Evolutionary conservation across 1,140 invertebrate species (phyloP), one percentile per base, ranked within the genome.

Genomic region (Lasioglossum albipes): DNA sequence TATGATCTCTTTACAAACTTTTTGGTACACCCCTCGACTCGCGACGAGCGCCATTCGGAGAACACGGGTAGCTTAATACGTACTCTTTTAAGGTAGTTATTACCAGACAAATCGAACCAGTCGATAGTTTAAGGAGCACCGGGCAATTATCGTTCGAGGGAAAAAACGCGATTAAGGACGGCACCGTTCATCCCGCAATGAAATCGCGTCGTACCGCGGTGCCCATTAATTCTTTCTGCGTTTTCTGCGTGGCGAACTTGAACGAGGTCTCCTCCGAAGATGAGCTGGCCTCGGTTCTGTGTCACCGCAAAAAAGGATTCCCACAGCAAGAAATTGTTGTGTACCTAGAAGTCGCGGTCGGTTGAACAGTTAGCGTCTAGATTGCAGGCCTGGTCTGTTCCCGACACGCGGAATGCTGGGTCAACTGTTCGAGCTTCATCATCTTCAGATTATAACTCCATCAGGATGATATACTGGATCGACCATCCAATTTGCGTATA

Each of bases 241-340:
- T 61, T 75, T 61, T 65, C 67, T 67, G 64, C 41, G 16, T 7
- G 22, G 18, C 27, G 45, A 65, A 62, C 41, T 72, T 20, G 59
- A 54, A 66, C 59, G 57, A 64, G 54, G 45, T 76, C 59, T 70
- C 49, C 27, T 7, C 22, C 18, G 61, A 49, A 77, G 49, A 49
- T 57, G 61, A 31, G 22, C 22, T 27, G 54, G 54, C n/a, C 13
- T 64, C 41, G 5, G 22, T 18, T 49, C 2, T 57, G 57, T 27
- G 41, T 27, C 10, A 27, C 20, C 45, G 45, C 22, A 59, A 77
- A 71, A 73, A 79, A 57, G 22, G 36, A 45, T 65, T 75, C 49
- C 54, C 16, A 57, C 41, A 68, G 16, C 69, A 72, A 83, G 81
- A 80, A 78, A 74, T 72, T 74, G 69, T 71, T 68, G 22, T 5